phyloP scores from a whole-genome alignment of 2,888 invertebrate species.

The Adelphocoris suturalis region DNA sequence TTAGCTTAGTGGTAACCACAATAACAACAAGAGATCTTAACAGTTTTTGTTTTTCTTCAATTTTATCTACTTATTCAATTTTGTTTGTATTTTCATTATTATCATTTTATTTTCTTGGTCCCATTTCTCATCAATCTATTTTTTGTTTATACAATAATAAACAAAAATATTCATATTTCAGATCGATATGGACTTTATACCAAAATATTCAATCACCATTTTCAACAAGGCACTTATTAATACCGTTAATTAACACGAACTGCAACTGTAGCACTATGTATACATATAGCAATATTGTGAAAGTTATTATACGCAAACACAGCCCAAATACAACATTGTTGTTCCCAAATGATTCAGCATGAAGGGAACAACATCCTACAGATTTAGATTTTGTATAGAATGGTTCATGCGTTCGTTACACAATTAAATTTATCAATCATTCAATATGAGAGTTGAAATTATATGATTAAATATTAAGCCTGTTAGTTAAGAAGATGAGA shows the following conservation, averaged over 20 bases:
- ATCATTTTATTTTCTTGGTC: slow-evolving; percentile 34
- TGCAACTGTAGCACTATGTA: neutral
- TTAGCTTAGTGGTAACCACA: slow-evolving; percentile 41
- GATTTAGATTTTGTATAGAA: neutral
- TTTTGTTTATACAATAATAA: slow-evolving; percentile 4
- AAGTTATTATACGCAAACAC: neutral
- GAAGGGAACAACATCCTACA: neutral
- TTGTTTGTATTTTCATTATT: no score
- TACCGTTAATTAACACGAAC: slow-evolving; percentile 45
- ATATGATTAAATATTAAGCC: no score
- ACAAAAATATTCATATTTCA: slow-evolving; percentile 25
- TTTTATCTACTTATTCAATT: no score
- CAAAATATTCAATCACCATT: slow-evolving; percentile 43
- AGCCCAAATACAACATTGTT: slow-evolving; percentile 32
- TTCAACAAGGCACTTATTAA: slow-evolving; percentile 67
- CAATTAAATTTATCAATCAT: neutral
- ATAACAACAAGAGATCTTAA: slow-evolving; percentile 47
- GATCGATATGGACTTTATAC: slow-evolving; percentile 32
- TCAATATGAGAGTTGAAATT: neutral
- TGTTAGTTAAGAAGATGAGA: no score
- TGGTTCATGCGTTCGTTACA: neutral
- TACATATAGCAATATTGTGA: slow-evolving; percentile 1
- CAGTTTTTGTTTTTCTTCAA: slow-evolving; percentile 4
- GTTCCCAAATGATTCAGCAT: neutral
- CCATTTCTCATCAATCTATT: slow-evolving; percentile 23